These are phyloP conservation scores for Latrodectus geometricus DNA, from an alignment of 1,140 invertebrate genomes.

Conservation along the genomic window DNA sequence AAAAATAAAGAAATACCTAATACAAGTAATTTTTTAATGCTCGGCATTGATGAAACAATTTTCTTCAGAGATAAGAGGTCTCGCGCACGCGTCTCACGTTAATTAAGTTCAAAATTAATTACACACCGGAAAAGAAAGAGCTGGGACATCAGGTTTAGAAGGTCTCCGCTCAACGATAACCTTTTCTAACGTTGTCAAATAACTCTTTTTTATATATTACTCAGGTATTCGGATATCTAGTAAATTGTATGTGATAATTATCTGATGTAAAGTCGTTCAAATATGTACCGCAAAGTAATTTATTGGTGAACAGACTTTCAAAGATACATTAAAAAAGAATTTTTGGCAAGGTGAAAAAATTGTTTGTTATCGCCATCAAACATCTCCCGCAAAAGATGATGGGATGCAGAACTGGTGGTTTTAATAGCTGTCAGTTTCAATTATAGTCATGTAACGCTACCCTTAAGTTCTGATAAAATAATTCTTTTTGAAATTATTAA, in stretches of 20 bases:
- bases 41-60: neutral
- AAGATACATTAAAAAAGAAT: neutral
- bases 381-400: neutral
- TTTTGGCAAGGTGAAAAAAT: neutral
- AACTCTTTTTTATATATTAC: too few species aligned
- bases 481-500: too few species aligned
- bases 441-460: too few species aligned
- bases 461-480: too few species aligned
- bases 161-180: neutral
- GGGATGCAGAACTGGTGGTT: neutral
- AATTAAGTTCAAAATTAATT: conserved; percentile 20
- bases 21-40: neutral
- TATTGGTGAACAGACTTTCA: conserved; percentile 3
- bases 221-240: neutral
- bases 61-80: conserved; percentile 5
- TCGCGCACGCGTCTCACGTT: neutral
- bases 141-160: neutral
- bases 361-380: neutral
- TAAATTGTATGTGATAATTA: conserved; percentile 17
- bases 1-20: too few species aligned
- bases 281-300: neutral
- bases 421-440: conserved; percentile 8
- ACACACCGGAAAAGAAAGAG: neutral
- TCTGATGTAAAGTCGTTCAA: conserved; percentile 11
- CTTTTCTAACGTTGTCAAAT: too few species aligned